Percentiles rank a stretch among this genome's conserved stretches.
Conservation (phyloP, 2,888 invertebrate species). For the Rosalia funebris region DNA sequence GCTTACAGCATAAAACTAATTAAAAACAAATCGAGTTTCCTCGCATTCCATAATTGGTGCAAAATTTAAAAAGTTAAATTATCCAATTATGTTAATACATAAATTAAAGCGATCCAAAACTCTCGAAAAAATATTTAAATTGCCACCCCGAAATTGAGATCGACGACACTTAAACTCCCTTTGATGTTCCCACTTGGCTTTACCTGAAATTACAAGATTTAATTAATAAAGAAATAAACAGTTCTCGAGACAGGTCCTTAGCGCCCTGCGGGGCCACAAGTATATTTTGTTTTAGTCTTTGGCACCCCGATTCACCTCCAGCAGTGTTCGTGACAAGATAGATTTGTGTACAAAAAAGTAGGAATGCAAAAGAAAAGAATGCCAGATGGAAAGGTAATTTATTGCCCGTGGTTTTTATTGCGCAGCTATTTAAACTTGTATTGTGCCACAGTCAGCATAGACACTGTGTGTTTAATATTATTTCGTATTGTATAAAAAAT, state of each 20-base stretch:
- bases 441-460: too few species aligned
- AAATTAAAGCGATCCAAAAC: constrained; percentile 29
- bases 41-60: constrained; percentile 20
- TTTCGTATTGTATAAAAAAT: too few species aligned
- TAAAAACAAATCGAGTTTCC: constrained; percentile 2
- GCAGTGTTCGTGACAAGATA: constrained; percentile 43
- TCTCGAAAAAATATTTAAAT: constrained; percentile 34
- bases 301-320: constrained; percentile 40
- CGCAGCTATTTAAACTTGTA: too few species aligned
- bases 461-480: too few species aligned
- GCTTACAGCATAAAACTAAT: constrained; percentile 8
- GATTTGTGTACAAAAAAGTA: constrained; percentile 34
- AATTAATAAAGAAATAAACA: constrained; percentile 47
- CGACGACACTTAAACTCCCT: constrained; percentile 37
- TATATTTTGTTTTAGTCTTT: constrained; percentile 43
- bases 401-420: neutral
- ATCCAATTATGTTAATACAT: constrained; percentile 34
- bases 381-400: constrained; percentile 17
- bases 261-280: constrained; percentile 42
- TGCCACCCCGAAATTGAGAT: constrained; percentile 34
- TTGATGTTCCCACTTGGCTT: constrained; percentile 45
- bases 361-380: constrained; percentile 16
- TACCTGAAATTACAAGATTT: constrained; percentile 46
- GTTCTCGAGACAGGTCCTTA: constrained; percentile 43
- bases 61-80: constrained; percentile 32